Evolutionary conservation across 2,113 vertebrate species (phyloP).

Genomic region (Misgurnus anguillicaudatus): DNA sequence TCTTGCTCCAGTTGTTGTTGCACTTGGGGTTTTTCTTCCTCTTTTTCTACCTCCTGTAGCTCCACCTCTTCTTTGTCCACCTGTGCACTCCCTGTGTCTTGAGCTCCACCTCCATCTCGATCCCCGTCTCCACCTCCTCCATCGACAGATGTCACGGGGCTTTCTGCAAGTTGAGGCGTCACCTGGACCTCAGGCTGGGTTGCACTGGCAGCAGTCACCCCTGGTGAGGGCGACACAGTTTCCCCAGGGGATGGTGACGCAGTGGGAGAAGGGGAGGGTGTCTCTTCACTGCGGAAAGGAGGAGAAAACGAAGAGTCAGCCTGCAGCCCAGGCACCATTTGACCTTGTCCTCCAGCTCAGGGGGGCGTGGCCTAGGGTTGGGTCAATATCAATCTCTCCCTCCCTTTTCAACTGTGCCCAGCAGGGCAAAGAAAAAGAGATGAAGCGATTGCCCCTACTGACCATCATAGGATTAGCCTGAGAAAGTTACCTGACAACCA

Average conservation of each 20-base stretch:
- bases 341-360: conserved; percentile 73
- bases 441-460: conserved; percentile 39
- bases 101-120: conserved; percentile 32
- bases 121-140: conserved; percentile 53
- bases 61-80: conserved; percentile 51
- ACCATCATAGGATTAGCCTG: conserved; percentile 31
- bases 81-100: conserved; percentile 22
- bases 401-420: conserved; percentile 51
- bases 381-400: conserved; percentile 49
- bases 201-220: background rate
- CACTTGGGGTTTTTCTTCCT: conserved; percentile 21
- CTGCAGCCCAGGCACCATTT: conserved; percentile 65
- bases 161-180: conserved; percentile 24
- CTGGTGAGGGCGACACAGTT: background rate
- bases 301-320: conserved; percentile 82
- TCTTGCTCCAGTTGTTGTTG: conserved; percentile 15
- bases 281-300: conserved; percentile 81
- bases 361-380: conserved; percentile 64
- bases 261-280: conserved; percentile 59
- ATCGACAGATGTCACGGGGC: conserved; percentile 55
- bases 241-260: conserved; percentile 20
- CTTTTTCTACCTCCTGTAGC: conserved; percentile 49
- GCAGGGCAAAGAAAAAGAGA: conserved; percentile 51
- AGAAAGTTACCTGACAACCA: conserved; percentile 50
- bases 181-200: conserved; percentile 32